These are phyloP conservation scores for Cantharis nigra DNA, from an alignment of 2,888 invertebrate genomes.

Conservation along the genomic window DNA sequence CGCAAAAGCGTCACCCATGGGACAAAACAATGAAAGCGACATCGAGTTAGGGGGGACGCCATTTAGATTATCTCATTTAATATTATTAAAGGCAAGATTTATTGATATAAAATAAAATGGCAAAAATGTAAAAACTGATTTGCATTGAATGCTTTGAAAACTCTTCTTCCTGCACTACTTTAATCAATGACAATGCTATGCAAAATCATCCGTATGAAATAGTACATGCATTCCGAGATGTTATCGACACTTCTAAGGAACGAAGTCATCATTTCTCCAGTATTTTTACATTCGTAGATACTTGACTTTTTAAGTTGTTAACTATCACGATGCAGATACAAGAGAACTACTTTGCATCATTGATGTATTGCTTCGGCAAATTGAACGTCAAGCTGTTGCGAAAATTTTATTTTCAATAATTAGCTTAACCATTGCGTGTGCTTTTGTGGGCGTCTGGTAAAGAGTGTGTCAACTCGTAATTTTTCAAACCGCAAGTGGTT, in stretches of 20 bases:
- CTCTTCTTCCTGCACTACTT: conserved; percentile 14
- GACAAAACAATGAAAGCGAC: not conserved
- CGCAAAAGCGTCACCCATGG: not conserved
- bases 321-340: conserved; percentile 22
- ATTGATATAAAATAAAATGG: not conserved
- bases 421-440: conserved; percentile 39
- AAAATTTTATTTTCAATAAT: conserved; percentile 40
- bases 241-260: conserved; percentile 32
- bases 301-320: conserved; percentile 20
- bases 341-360: conserved; percentile 28
- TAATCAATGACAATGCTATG: conserved; percentile 26
- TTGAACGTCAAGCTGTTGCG: conserved; percentile 40
- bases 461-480: conserved; percentile 35
- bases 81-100: not conserved
- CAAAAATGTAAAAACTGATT: conserved; percentile 4
- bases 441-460: conserved; percentile 38
- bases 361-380: conserved; percentile 42
- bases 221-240: conserved; percentile 26
- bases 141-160: conserved; percentile 23
- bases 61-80: not conserved
- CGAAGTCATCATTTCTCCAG: conserved; percentile 32
- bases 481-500: not conserved
- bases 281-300: conserved; percentile 24
- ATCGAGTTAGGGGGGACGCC: no score
- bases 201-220: conserved; percentile 31